Evolutionary conservation across 30 jellyfish, hydroid and myxozoan genomes (phyloP), one percentile per base, ranked within the genome.

Genomic region (Clytia hemisphaerica): DNA sequence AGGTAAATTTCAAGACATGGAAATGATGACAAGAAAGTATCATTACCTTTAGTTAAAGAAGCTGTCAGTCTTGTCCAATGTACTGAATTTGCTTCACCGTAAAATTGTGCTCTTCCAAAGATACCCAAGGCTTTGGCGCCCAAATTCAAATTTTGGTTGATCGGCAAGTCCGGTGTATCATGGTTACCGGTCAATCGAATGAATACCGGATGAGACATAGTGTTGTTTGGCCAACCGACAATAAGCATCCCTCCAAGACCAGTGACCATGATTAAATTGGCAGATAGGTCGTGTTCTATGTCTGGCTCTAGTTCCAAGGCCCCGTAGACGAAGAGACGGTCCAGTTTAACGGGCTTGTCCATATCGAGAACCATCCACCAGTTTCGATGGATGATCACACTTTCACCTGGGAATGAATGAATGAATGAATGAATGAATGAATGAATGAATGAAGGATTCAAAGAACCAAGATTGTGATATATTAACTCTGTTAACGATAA

Each of bases 81-180:
- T 25, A 80, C 83, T 5, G 40, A 60, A 37, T 78, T 77, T 65
- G 73, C 85, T 42, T 83, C 71, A 15, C 98, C 98, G 55, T 57
- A 67, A 72, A 72, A 24, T 58, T 71, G 84, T 66, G 82, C 4
- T 15, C 82, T 80, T 12, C 92, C 92, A 69, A 79, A 75, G 26
- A 89, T 92, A 10, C 77, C 95, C 33, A 89, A 40, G 0, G 98
- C 95, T 61, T 89, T 89, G 0, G 98, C 83, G 27, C 98, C 98
- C 24, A 77, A 85, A 35, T 80, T 82, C 5, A 83, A 91, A 0
- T 95, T 88, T 31, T 50, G 46, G 24, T 85, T 62, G 66, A 89
- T 25, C 1, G 94, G 92, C 69, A 81, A 46, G 58, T 89, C 95
- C 44, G 51, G 45, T 1, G 95, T 67, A 45, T 58, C 55, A 7